phyloP scores from a whole-genome alignment of 2,888 invertebrate genomes.

The Trissolcus japonicus region DNA sequence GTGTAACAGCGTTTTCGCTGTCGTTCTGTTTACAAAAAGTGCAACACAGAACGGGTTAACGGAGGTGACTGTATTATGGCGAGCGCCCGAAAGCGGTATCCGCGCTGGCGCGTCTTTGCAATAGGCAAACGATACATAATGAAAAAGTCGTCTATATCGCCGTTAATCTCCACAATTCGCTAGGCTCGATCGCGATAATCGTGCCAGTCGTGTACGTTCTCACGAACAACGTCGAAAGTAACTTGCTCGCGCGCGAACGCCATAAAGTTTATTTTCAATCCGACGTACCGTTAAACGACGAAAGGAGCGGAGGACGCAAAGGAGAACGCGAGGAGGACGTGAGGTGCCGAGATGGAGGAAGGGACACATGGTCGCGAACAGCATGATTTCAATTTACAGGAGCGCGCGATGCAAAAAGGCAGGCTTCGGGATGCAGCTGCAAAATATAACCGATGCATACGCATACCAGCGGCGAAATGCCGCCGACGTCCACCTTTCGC shows the following conservation, averaged over 20 bases:
- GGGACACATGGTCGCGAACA: constrained; percentile 53
- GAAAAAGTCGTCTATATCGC: constrained; percentile 59
- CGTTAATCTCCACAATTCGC: constrained; percentile 61
- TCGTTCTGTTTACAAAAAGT: constrained; percentile 17
- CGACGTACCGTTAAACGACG: constrained; percentile 60
- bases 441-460: constrained; percentile 43
- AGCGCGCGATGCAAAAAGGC: constrained; percentile 43
- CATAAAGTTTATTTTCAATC: constrained; percentile 63
- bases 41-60: constrained; percentile 34
- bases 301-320: constrained; percentile 46
- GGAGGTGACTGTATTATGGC: constrained; percentile 36
- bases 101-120: constrained; percentile 34
- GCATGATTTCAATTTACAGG: constrained; percentile 58
- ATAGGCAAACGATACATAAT: constrained; percentile 55
- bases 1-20: constrained; percentile 13
- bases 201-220: constrained; percentile 62
- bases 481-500: constrained; percentile 13
- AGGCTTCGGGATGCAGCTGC: constrained; percentile 24
- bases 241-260: constrained; percentile 57
- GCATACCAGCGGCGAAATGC: constrained; percentile 9
- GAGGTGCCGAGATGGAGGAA: constrained; percentile 46
- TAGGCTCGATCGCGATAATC: constrained; percentile 62
- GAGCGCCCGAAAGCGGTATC: constrained; percentile 36
- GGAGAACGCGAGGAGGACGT: constrained; percentile 43
- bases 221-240: constrained; percentile 62